Evolutionary conservation across 2,797 vertebrate species (phyloP).

Genomic region (Trachurus trachurus): DNA sequence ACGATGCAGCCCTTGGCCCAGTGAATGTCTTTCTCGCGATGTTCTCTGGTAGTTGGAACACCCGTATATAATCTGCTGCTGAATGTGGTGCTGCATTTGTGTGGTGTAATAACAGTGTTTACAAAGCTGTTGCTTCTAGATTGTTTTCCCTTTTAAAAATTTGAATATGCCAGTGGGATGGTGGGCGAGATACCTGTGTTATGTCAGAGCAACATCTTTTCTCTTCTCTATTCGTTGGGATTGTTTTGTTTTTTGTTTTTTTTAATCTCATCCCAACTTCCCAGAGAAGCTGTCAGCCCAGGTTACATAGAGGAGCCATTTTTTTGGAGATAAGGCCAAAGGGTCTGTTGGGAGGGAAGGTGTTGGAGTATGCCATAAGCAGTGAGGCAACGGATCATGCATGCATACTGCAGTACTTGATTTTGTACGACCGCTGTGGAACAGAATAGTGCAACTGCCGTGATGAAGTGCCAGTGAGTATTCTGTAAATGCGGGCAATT

Average conservation of each 20-base stretch:
- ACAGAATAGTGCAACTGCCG: constrained; percentile 12
- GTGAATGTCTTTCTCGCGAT: neutral
- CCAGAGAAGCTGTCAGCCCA: constrained; percentile 15
- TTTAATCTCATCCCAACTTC: constrained; percentile 24
- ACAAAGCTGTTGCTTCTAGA: constrained; percentile 11
- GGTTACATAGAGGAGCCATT: constrained; percentile 12
- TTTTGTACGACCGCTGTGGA: neutral
- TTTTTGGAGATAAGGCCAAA: constrained; percentile 22
- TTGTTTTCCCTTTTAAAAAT: constrained; percentile 24
- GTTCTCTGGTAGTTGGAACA: constrained; percentile 1
- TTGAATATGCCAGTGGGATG: constrained; percentile 9
- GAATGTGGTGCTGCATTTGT: constrained; percentile 10
- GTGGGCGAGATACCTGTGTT: neutral
- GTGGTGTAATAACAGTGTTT: constrained; percentile 17
- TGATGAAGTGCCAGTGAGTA: neutral
- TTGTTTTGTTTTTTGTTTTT: constrained; percentile 8
- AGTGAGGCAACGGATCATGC: constrained; percentile 1
- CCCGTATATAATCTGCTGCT: constrained; percentile 10
- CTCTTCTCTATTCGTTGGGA: constrained; percentile 35
- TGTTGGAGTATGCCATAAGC: neutral
- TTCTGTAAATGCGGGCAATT: constrained; percentile 20
- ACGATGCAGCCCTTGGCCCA: neutral
- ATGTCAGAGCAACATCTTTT: constrained; percentile 2
- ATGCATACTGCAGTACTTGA: constrained; percentile 1
- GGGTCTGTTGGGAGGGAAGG: neutral